These are phyloP conservation scores for Hystrix brachyura DNA, from an alignment of 2,113 vertebrate genomes.

Conservation along the genomic window DNA sequence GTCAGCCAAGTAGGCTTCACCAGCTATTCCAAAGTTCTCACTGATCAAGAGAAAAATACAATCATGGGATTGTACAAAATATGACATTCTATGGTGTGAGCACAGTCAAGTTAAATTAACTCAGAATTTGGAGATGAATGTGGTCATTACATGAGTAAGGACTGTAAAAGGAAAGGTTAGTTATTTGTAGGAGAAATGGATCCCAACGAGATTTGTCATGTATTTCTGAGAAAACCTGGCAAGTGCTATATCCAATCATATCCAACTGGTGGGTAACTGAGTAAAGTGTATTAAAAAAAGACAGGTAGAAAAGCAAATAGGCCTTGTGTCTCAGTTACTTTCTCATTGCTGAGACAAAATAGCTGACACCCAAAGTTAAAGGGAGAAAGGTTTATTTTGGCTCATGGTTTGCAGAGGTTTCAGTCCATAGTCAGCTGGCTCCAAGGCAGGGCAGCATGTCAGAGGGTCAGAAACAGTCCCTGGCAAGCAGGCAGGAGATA, in stretches of 20 bases:
- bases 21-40: background rate
- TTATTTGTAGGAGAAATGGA: background rate
- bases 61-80: background rate
- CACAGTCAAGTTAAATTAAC: background rate
- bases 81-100: background rate
- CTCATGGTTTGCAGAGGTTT: too few species aligned
- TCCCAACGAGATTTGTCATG: background rate
- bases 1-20: background rate
- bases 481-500: too few species aligned
- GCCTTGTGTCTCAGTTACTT: background rate
- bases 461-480: too few species aligned
- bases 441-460: too few species aligned
- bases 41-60: background rate
- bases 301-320: background rate
- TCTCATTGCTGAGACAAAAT: too few species aligned
- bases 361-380: too few species aligned
- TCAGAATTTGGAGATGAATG: constrained; percentile 1
- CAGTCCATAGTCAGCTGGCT: too few species aligned
- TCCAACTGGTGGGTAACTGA: background rate
- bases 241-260: background rate
- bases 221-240: background rate
- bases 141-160: background rate
- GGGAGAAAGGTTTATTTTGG: too few species aligned
- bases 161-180: background rate
- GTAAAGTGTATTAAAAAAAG: background rate